phyloP scores from a whole-genome alignment of 2,888 invertebrate genomes.

The Pollenia amentaria region DNA sequence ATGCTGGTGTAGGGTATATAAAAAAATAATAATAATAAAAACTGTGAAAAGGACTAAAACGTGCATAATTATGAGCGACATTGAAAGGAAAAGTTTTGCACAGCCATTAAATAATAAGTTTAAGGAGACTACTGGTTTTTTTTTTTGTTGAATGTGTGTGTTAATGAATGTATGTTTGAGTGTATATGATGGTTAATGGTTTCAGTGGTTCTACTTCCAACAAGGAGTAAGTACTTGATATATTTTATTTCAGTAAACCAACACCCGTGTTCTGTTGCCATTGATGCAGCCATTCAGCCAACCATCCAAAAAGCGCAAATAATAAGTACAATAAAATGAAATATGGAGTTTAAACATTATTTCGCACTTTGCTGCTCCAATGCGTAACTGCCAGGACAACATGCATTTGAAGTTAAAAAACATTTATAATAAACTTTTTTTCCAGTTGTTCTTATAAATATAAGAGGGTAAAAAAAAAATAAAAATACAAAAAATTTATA shows the following conservation, averaged over 20 bases:
- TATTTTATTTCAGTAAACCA: conserved; percentile 30
- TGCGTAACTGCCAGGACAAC: conserved; percentile 47
- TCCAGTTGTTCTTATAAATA: conserved; percentile 2
- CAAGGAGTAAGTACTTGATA: conserved; percentile 40
- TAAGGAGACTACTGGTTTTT: conserved; percentile 58
- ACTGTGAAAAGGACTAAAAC: conserved; percentile 65
- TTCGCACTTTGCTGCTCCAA: conserved; percentile 71
- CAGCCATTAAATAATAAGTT: conserved; percentile 70
- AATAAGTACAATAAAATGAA: conserved; percentile 56
- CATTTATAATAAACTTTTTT: conserved; percentile 57
- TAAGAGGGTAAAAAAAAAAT: too few relatives aligned
- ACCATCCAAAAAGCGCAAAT: conserved; percentile 32
- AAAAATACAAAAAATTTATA: too few relatives aligned
- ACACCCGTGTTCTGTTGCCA: neutral
- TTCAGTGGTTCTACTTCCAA: conserved; percentile 50
- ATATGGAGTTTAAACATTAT: conserved; percentile 70
- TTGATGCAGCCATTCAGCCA: conserved; percentile 31
- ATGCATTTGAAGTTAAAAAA: conserved; percentile 52
- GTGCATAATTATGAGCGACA: conserved; percentile 74
- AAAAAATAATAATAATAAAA: conserved; percentile 49
- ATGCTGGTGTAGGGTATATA: neutral
- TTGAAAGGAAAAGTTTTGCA: conserved; percentile 74
- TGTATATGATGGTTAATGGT: conserved; percentile 46
- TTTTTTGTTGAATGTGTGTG: conserved; percentile 18
- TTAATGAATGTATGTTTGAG: neutral